Conservation (phyloP, 2,797 vertebrate species). For the Bovichtus variegatus region DNA sequence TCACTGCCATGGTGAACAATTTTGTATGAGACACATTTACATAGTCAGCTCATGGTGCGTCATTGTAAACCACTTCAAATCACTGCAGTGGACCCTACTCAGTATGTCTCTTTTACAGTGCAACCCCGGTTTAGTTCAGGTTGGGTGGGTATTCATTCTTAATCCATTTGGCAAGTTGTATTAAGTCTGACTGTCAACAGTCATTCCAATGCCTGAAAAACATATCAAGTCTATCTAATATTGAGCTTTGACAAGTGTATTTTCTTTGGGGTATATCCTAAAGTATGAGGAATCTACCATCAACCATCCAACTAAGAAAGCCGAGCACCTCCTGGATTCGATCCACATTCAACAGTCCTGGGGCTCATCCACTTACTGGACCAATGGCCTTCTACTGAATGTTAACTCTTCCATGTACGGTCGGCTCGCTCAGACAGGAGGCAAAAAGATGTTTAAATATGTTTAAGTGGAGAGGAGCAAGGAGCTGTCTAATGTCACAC, state of each 20-base stretch:
- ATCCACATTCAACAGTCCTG: constrained; percentile 54
- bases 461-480: constrained; percentile 7
- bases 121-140: constrained; percentile 12
- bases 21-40: constrained; percentile 34
- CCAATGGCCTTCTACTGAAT: constrained; percentile 22
- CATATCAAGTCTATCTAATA: constrained; percentile 35
- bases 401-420: constrained; percentile 20
- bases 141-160: constrained; percentile 34
- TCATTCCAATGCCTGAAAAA: constrained; percentile 41
- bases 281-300: constrained; percentile 37
- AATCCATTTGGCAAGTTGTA: constrained; percentile 42
- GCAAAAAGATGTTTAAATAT: neutral
- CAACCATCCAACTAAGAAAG: constrained; percentile 33
- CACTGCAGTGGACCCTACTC: constrained; percentile 2
- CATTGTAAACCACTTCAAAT: constrained; percentile 42
- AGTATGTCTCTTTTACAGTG: constrained; percentile 5
- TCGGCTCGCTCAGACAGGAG: constrained; percentile 10
- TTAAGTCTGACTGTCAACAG: constrained; percentile 37
- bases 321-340: constrained; percentile 50
- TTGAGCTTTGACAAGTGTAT: constrained; percentile 52
- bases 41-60: constrained; percentile 23
- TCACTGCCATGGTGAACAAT: constrained; percentile 25
- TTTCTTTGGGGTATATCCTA: constrained; percentile 55
- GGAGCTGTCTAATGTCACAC: constrained; percentile 10
- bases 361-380: constrained; percentile 31